A percentile compares a stretch with the other conserved stretches of the same genome.
phyloP scores from a whole-genome alignment of 2,113 vertebrate species.

The Grammomys surdaster region DNA sequence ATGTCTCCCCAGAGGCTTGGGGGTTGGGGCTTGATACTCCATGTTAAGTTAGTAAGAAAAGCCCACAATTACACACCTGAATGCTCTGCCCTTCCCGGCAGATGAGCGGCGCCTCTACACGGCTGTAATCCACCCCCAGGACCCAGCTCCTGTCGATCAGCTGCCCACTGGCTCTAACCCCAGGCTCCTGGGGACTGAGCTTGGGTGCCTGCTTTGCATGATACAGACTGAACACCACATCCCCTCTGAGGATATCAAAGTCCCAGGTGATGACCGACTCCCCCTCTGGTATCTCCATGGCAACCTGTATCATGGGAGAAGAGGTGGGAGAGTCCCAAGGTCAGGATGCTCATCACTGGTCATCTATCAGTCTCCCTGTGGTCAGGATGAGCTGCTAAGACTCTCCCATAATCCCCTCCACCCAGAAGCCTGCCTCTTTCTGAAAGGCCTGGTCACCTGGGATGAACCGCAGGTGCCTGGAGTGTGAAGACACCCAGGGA shows the following conservation, averaged over 20 bases:
- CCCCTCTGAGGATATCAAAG: conserved; percentile 91
- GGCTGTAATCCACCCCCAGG: conserved; percentile 88
- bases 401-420: too few species aligned
- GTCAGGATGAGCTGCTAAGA: neutral
- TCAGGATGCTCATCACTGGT: neutral
- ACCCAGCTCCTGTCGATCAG: conserved; percentile 87
- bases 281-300: conserved; percentile 89
- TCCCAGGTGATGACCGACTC: conserved; percentile 93
- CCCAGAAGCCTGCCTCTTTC: neutral
- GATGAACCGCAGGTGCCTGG: neutral
- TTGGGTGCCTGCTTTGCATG: conserved; percentile 87
- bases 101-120: conserved; percentile 87
- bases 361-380: accelerated
- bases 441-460: neutral
- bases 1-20: neutral
- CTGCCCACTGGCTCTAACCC: conserved; percentile 82
- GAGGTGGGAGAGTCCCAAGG: neutral
- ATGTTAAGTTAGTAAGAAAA: neutral
- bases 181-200: conserved; percentile 72
- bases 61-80: conserved; percentile 84
- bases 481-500: neutral
- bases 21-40: accelerated
- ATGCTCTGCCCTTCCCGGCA: conserved; percentile 92
- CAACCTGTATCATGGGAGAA: conserved; percentile 82
- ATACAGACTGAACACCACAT: conserved; percentile 91